A percentile compares a stretch with the other conserved stretches of the same genome.
Evolutionary conservation across 2,797 vertebrate genomes (phyloP).

Genomic region (Oceanodroma leucorhoa): DNA sequence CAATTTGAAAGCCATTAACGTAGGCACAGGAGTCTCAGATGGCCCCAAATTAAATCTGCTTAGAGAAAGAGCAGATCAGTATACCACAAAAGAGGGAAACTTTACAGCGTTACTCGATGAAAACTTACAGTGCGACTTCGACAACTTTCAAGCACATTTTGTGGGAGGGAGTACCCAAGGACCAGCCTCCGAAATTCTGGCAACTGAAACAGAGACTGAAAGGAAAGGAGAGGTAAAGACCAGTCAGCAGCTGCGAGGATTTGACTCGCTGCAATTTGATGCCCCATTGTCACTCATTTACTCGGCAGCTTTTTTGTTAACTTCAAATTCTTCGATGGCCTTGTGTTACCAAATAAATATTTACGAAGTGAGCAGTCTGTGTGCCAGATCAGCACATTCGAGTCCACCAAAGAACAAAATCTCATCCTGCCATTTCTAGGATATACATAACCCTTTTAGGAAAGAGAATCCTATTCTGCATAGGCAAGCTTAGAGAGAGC

Average conservation of each 20-base stretch:
- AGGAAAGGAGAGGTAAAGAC: slow-evolving; percentile 1
- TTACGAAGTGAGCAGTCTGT: fast-evolving
- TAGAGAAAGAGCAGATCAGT: not conserved
- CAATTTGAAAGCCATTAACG: not conserved
- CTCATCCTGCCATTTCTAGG: not conserved
- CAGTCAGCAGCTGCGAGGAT: not conserved
- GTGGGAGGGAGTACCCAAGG: slow-evolving; percentile 88
- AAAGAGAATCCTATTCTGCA: not conserved
- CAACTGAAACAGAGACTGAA: slow-evolving; percentile 94
- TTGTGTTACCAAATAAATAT: fast-evolving
- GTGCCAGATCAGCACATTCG: not conserved
- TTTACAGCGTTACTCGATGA: not conserved
- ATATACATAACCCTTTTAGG: not conserved
- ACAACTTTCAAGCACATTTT: slow-evolving; percentile 84
- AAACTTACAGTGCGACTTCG: slow-evolving; percentile 86
- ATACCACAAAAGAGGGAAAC: not conserved
- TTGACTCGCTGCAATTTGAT: not conserved
- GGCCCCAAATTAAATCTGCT: not conserved
- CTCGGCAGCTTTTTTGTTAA: not conserved
- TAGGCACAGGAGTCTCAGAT: too few relatives aligned
- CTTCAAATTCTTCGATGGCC: fast-evolving
- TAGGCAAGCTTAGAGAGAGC: not conserved
- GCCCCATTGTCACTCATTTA: not conserved
- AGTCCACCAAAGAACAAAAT: not conserved
- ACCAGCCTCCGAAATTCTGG: slow-evolving; percentile 92